Base-by-base conservation (phyloP, 2,888 invertebrate genomes). In the Xylophagus ater region DNA sequence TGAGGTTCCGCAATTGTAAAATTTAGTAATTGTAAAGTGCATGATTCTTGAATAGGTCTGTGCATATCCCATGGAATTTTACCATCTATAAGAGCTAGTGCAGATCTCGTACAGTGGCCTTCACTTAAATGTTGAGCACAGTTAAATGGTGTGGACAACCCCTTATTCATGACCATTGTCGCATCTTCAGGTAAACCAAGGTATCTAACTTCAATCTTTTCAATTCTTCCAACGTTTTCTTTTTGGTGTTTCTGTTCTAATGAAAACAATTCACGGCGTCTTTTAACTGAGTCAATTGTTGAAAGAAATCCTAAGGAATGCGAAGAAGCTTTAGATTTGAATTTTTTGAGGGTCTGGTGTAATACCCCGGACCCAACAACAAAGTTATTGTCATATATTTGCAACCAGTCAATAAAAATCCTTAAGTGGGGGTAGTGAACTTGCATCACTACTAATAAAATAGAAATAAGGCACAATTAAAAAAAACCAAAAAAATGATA, bases 11-110 rank as follows among this genome's bases (percentile, higher is more conserved):
- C 51, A 2, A 62, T 50, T 18, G 53, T 59, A 31, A 74, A 70
- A 52, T 71, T 67, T 9, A 76, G 53, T 39, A 80, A 65, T 41
- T 69, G 62, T 5, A 85, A 51, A 29, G 71, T 70, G 54, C 84
- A 84, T 24, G 68, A 64, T 28, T 71, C 70, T 32, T 65, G 68
- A 21, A 97, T 64, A 0, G 96, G 94, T 49, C 78, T 73, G 56
- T 93, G 87, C 83, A 97, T 86, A 57, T 96, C 94, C 94, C 94
- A 96, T 8, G 82, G 68, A 0, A 71, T 65, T 37, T 76, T 69
- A 2, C 80, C 81, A 56, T 94, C 78, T 0, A 96, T 68, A 19
- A 86, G 57, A 0, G 93, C 94, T 17, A 96, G 56, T 0, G 81
- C 89, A 34, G 85, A 78, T 41, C 73, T 69, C 2, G 81, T 73